These are phyloP conservation scores for Paramormyrops kingsleyae DNA, from an alignment of 2,113 vertebrate species.

Conservation along the genomic window DNA sequence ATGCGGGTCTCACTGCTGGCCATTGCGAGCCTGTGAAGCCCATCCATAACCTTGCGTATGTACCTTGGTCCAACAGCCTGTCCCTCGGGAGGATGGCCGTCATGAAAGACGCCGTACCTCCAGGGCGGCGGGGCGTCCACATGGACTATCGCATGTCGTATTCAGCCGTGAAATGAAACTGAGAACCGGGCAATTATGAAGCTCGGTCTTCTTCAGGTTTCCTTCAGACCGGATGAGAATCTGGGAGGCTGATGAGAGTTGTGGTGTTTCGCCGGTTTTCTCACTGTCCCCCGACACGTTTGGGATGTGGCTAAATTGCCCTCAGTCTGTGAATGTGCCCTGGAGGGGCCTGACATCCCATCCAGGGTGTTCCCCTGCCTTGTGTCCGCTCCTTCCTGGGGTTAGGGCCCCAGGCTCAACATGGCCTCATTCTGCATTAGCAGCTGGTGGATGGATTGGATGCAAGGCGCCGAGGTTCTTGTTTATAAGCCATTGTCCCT, in stretches of 20 bases:
- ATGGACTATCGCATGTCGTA: background rate
- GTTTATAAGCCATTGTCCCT: background rate
- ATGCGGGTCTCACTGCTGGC: background rate
- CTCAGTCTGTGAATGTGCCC: background rate
- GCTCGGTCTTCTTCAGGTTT: background rate
- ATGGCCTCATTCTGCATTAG: background rate
- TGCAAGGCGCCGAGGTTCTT: background rate
- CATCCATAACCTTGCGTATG: background rate
- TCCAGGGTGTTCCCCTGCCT: background rate
- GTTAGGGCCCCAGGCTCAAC: background rate
- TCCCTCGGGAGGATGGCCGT: background rate
- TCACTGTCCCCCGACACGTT: background rate
- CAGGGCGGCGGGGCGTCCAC: background rate
- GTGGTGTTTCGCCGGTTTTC: background rate
- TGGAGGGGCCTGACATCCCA: background rate
- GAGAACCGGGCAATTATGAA: background rate
- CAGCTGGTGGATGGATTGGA: background rate
- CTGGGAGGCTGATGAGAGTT: background rate
- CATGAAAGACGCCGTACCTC: background rate
- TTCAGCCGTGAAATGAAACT: background rate
- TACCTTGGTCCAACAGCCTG: background rate
- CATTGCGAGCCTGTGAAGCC: background rate
- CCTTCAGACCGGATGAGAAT: background rate
- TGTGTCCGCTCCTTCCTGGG: background rate
- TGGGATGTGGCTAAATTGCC: background rate